Conservation (phyloP, 2,113 vertebrate genomes). For the Mus pahari region DNA sequence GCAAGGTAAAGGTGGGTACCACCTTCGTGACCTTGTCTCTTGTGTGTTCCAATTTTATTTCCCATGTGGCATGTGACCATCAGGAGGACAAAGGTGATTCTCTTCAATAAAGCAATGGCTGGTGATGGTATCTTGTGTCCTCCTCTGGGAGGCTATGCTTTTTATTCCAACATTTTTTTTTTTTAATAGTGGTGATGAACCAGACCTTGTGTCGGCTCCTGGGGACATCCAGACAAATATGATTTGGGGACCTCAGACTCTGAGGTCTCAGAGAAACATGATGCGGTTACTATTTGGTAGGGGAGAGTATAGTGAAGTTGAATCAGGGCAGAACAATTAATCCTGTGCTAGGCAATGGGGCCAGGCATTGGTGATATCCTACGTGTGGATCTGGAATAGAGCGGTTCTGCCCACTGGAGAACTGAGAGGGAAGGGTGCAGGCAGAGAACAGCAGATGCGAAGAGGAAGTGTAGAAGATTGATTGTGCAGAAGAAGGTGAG, state of each 20-base stretch:
- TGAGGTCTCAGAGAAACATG: background rate
- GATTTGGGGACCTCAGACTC: background rate
- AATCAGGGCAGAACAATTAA: background rate
- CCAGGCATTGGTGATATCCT: background rate
- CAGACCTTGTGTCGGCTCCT: background rate
- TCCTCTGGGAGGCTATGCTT: background rate
- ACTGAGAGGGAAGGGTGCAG: slow-evolving; percentile 11
- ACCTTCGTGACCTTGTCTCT: accelerated
- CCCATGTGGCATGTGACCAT: background rate
- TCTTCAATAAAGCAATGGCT: background rate
- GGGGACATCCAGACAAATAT: background rate
- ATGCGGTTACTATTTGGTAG: background rate
- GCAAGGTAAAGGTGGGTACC: background rate
- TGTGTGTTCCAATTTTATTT: background rate
- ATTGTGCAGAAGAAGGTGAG: slow-evolving; percentile 53
- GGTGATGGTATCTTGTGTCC: background rate
- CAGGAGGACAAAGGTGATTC: background rate
- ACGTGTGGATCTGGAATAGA: background rate
- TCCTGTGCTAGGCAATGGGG: background rate
- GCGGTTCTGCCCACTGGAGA: background rate
- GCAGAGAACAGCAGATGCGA: slow-evolving; percentile 65
- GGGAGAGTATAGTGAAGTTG: background rate
- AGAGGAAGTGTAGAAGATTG: slow-evolving; percentile 62
- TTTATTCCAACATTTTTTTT: background rate
- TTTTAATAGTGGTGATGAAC: background rate